phyloP scores from a whole-genome alignment of 2,797 vertebrate species.

The Dendrocincla tyrannina region DNA sequence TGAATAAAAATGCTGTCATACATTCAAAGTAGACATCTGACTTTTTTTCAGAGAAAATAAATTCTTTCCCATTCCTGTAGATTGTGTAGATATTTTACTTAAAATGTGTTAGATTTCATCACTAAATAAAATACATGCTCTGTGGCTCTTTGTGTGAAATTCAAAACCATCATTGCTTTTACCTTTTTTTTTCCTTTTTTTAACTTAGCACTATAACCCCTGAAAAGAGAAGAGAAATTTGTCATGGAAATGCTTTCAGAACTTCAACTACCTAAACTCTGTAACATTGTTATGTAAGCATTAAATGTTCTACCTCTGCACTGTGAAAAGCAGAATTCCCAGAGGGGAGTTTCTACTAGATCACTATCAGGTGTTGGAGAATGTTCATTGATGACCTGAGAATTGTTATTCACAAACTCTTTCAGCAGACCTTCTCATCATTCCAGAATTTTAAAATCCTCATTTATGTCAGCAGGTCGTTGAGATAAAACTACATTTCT shows the following conservation, averaged over 20 bases:
- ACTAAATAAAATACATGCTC: neutral
- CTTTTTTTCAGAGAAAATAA: neutral
- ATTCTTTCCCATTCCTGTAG: neutral
- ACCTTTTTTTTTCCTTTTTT: neutral
- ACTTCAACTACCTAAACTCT: neutral
- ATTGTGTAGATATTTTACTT: neutral
- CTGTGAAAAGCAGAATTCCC: neutral
- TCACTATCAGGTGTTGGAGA: neutral
- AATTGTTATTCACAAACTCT: neutral
- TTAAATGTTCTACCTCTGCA: neutral
- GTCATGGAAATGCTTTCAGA: neutral
- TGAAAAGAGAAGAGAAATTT: neutral
- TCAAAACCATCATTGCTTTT: neutral
- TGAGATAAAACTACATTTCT: neutral
- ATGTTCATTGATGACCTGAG: neutral
- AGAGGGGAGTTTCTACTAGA: neutral
- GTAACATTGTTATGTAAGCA: neutral
- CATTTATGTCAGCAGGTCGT: neutral
- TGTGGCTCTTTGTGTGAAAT: neutral
- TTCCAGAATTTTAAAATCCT: constrained; percentile 2
- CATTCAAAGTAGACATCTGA: neutral
- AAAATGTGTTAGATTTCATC: neutral
- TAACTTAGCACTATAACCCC: neutral
- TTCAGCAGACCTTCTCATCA: neutral
- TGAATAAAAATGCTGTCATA: neutral